Evolutionary conservation across 1,140 invertebrate genomes (phyloP).

Genomic region (Thrips palmi): DNA sequence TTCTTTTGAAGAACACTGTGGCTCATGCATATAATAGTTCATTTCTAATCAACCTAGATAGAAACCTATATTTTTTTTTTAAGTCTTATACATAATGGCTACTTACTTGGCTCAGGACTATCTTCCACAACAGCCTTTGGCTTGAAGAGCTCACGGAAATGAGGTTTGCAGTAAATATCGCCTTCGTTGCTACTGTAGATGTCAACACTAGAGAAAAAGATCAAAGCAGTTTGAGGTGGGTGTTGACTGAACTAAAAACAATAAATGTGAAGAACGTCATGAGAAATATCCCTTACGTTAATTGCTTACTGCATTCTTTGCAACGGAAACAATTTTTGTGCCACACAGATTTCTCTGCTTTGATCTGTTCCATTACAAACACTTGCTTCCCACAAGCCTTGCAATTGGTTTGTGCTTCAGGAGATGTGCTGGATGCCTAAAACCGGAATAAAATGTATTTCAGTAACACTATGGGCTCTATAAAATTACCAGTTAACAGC

Average conservation of each 20-base stretch:
- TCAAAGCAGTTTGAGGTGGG: too few species aligned
- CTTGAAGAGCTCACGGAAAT: constrained; percentile 80
- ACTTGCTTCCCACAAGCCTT: constrained; percentile 69
- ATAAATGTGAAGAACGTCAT: too few species aligned
- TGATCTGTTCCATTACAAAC: constrained; percentile 86
- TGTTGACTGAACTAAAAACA: too few species aligned
- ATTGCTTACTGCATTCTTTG: constrained; percentile 68
- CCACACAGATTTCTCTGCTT: constrained; percentile 68
- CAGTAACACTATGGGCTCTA: background rate
- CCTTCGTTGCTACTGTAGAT: constrained; percentile 80
- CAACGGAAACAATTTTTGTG: constrained; percentile 87
- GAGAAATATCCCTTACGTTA: constrained; percentile 42
- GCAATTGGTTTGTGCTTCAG: constrained; percentile 38
- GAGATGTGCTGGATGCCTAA: constrained; percentile 25
- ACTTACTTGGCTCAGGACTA: constrained; percentile 40
- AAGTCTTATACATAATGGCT: constrained; percentile 1
- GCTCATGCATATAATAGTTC: too few species aligned
- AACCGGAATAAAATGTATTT: constrained; percentile 9
- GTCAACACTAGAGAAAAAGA: constrained; percentile 46
- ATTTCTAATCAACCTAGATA: background rate
- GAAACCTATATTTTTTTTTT: background rate
- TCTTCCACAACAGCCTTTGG: constrained; percentile 68
- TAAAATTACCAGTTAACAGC: background rate
- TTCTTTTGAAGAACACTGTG: constrained; percentile 7
- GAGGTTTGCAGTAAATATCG: constrained; percentile 75